Evolutionary conservation across 2,797 vertebrate genomes (phyloP).

Genomic region (Melanotaenia maccullochi): DNA sequence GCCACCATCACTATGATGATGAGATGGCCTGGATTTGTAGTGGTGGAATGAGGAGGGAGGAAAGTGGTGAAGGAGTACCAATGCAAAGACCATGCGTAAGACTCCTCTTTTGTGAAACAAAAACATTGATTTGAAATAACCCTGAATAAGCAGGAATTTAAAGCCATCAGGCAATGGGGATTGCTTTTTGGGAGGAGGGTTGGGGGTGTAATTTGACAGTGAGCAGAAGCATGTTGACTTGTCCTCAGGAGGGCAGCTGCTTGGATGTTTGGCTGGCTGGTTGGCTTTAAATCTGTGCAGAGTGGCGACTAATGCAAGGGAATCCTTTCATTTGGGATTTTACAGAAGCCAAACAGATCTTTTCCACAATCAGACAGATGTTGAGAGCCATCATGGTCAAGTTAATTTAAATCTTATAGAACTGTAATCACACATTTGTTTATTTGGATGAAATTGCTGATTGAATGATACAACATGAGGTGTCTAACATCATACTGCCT

Average conservation of each 20-base stretch:
- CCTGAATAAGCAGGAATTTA: constrained; percentile 38
- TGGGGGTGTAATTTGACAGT: constrained; percentile 16
- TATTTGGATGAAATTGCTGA: constrained; percentile 14
- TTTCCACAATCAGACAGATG: constrained; percentile 59
- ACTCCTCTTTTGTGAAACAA: constrained; percentile 43
- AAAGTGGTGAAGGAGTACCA: not conserved
- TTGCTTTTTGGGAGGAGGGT: not conserved
- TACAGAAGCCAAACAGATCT: constrained; percentile 52
- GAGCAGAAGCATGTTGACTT: constrained; percentile 36
- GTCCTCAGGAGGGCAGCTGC: constrained; percentile 42
- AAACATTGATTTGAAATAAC: constrained; percentile 38
- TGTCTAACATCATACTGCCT: constrained; percentile 33
- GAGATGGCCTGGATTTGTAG: constrained; percentile 61
- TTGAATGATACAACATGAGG: not conserved
- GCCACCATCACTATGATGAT: constrained; percentile 53
- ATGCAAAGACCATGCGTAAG: constrained; percentile 12
- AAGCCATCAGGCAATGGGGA: constrained; percentile 30
- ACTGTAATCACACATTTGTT: constrained; percentile 48
- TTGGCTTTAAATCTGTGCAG: constrained; percentile 58
- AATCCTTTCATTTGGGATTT: constrained; percentile 73
- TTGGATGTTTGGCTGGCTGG: constrained; percentile 37
- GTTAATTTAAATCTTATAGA: constrained; percentile 48
- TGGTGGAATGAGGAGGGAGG: constrained; percentile 25
- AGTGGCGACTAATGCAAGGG: constrained; percentile 58
- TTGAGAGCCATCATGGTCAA: constrained; percentile 54